Conservation (phyloP, 2,797 vertebrate genomes). For the Coreius guichenoti region DNA sequence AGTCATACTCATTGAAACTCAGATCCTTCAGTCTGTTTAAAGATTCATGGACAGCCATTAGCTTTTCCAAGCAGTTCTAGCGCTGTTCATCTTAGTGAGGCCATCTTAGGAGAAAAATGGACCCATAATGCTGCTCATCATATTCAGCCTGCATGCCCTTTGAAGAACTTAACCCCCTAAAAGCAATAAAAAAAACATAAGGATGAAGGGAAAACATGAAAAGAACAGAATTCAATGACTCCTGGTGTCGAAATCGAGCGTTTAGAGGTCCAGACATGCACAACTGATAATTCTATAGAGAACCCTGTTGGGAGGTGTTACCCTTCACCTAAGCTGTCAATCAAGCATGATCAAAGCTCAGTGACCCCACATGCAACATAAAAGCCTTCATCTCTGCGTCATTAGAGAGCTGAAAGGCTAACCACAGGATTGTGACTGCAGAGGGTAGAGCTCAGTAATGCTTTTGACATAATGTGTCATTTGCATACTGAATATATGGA, state of each 20-base stretch:
- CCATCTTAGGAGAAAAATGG: slow-evolving; percentile 46
- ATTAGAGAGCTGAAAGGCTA: slow-evolving; percentile 56
- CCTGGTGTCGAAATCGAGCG: slow-evolving; percentile 51
- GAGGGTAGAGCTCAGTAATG: neutral
- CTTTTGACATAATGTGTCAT: slow-evolving; percentile 22
- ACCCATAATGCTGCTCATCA: slow-evolving; percentile 22
- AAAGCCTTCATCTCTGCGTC: slow-evolving; percentile 53
- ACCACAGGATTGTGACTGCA: slow-evolving; percentile 16
- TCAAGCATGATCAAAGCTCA: slow-evolving; percentile 54
- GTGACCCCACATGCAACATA: slow-evolving; percentile 52
- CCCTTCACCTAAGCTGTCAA: slow-evolving; percentile 55
- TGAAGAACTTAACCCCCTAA: slow-evolving; percentile 37
- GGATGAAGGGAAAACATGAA: slow-evolving; percentile 36
- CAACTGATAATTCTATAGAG: slow-evolving; percentile 47
- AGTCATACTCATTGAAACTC: slow-evolving; percentile 75
- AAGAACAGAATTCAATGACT: slow-evolving; percentile 33
- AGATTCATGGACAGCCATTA: slow-evolving; percentile 80
- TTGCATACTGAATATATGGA: slow-evolving; percentile 14
- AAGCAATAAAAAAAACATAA: slow-evolving; percentile 29
- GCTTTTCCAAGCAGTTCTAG: slow-evolving; percentile 69
- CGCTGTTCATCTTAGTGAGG: slow-evolving; percentile 43
- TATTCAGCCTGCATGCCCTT: slow-evolving; percentile 24
- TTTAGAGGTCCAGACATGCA: slow-evolving; percentile 38
- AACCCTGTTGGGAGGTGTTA: slow-evolving; percentile 27
- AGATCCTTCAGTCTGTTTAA: slow-evolving; percentile 77